A percentile compares a stretch with the other conserved stretches of the same genome.
phyloP scores from a whole-genome alignment of 2,797 vertebrate species.

The Lindbergichthys nudifrons region DNA sequence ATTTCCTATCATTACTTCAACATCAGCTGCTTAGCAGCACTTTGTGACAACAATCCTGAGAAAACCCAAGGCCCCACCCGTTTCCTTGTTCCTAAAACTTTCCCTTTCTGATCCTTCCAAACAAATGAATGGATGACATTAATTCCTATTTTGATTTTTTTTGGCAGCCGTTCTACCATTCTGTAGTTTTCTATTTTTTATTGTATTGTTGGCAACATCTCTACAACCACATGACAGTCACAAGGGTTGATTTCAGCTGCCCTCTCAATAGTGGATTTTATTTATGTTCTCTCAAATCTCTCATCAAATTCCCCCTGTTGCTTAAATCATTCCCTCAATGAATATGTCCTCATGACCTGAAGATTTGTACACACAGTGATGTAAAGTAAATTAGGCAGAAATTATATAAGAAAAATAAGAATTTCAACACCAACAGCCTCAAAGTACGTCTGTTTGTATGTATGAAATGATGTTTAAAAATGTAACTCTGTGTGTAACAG shows the following conservation, averaged over 20 bases:
- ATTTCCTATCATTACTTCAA: conserved; percentile 5
- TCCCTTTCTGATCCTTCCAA: neutral
- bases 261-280: conserved; percentile 56
- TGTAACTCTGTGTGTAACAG: neutral
- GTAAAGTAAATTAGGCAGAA: conserved; percentile 9
- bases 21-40: conserved; percentile 28
- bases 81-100: neutral
- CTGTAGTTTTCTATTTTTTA: conserved; percentile 25
- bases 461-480: conserved; percentile 2
- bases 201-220: conserved; percentile 47
- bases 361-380: conserved; percentile 30
- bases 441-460: conserved; percentile 1
- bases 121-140: conserved; percentile 19
- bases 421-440: conserved; percentile 4
- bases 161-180: neutral
- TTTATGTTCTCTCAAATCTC: conserved; percentile 50
- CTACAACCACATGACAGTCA: conserved; percentile 80
- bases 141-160: conserved; percentile 28
- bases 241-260: conserved; percentile 69
- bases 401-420: neutral
- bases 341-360: conserved; percentile 21
- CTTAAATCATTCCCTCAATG: conserved; percentile 39
- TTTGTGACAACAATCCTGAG: conserved; percentile 28
- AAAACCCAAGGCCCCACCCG: neutral
- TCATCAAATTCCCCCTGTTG: conserved; percentile 61